Evolutionary conservation across 2,113 vertebrate species (phyloP).

Genomic region (Pao palembangensis): DNA sequence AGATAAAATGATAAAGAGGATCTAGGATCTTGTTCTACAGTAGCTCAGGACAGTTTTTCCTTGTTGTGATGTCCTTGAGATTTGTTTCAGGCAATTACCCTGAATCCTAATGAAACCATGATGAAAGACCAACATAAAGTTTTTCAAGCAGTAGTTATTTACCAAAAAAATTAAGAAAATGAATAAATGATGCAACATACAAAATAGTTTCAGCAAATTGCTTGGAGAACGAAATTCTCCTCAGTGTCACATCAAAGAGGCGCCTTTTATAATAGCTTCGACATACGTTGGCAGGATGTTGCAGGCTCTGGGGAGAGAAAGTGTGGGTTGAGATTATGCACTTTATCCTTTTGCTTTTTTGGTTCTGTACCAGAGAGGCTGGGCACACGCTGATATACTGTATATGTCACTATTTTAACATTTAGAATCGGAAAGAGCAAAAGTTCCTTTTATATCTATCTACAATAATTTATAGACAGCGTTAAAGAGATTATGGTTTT

Average conservation of each 20-base stretch:
- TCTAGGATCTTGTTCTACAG: too few relatives aligned
- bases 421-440: background rate
- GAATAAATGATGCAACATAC: background rate
- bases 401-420: background rate
- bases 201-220: background rate
- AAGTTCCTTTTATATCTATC: background rate
- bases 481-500: background rate
- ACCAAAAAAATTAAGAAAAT: too few relatives aligned
- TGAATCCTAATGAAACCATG: too few relatives aligned
- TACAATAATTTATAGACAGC: background rate
- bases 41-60: too few relatives aligned
- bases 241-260: slow-evolving; percentile 27
- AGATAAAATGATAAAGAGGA: too few relatives aligned
- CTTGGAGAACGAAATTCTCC: slow-evolving; percentile 4
- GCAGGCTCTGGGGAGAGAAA: slow-evolving; percentile 5
- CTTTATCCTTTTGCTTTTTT: slow-evolving; percentile 25
- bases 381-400: background rate
- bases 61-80: too few relatives aligned
- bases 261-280: slow-evolving; percentile 23
- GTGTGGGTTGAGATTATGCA: slow-evolving; percentile 28
- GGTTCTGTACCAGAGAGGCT: slow-evolving; percentile 7
- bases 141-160: too few relatives aligned
- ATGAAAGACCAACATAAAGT: too few relatives aligned
- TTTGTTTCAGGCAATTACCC: too few relatives aligned
- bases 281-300: slow-evolving; percentile 14